These are phyloP conservation scores for Anguilla megastoma DNA, from an alignment of 2,797 vertebrate species.

Conservation along the genomic window DNA sequence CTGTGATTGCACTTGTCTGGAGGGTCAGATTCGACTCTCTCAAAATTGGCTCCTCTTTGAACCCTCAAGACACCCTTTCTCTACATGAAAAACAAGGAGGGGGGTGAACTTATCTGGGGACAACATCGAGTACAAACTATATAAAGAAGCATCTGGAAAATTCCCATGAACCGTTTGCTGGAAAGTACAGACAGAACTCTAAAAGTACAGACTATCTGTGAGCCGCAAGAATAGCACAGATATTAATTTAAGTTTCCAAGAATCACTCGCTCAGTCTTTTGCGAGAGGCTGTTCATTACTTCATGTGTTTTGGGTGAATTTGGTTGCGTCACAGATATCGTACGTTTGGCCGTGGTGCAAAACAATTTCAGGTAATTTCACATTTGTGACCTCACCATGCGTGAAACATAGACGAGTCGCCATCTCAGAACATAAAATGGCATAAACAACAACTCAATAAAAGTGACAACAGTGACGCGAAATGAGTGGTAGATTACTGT, in stretches of 20 bases:
- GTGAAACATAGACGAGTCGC: background rate
- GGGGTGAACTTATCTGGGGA: background rate
- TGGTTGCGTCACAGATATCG: background rate
- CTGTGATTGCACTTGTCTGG: slow-evolving; percentile 52
- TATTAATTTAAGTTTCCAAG: background rate
- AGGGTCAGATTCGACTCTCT: slow-evolving; percentile 48
- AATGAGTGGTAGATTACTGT: background rate
- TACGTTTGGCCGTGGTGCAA: background rate
- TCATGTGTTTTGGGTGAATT: background rate
- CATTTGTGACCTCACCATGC: background rate
- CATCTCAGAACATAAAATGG: background rate
- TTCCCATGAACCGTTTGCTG: background rate
- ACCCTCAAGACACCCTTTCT: background rate
- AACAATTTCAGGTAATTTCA: background rate
- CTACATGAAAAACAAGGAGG: background rate
- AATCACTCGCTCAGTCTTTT: background rate
- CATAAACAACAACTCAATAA: background rate
- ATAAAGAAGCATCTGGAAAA: background rate
- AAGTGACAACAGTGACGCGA: background rate
- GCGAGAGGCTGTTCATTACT: background rate
- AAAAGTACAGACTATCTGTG: background rate
- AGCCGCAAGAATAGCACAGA: background rate
- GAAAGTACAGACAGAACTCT: background rate
- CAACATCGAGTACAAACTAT: background rate
- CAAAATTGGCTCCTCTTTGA: background rate